Base-by-base conservation (phyloP, 2,797 vertebrate genomes). In the Sternarchorhynchus goeldii region DNA sequence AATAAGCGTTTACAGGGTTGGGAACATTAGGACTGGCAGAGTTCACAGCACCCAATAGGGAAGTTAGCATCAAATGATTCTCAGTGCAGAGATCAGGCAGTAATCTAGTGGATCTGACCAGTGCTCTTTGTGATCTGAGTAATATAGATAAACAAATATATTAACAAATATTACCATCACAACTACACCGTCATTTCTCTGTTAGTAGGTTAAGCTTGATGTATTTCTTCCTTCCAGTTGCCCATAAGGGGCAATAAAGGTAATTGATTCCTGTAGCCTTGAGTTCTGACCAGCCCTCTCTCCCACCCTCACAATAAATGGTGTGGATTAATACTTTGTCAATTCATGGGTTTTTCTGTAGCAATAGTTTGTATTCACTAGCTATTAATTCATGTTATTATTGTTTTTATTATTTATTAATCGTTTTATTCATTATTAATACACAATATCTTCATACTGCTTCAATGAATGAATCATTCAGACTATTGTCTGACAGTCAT, bases 1-100 rank as follows among this genome's bases (percentile, higher is more conserved):
- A 88, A 88, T 81, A 85, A 76, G 36, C 4, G 86, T 88, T 91
- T 90, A 92, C 90, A 88, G 87, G 88, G 81, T 87, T 88, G 83
- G 83, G 86, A 85, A 83, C 56, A 82, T 81, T 31, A 64, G 79
- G 82, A 83, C 84, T 71, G 76, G 76, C 77, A 75, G 87, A 82
- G 59, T 64, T 67, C 10, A 70, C 67, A 70, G 16, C 25, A 55
- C 50, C 50, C 57, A 67, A 68, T 25, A 25, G 25, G 25, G 25
- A 25, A 25, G 25, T 25, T 25, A 25, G 25, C 25, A 25, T 25
- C 25, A 25, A 25, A 25, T 25, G 31, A 45, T 67, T 69, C 79
- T 81, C 39, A 41, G 1, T 55, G 45, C 45, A 31, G 17, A 20
- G 18, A 5, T 31, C 5, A 69, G 25, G 0, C 16, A 50, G 14